phyloP scores from a whole-genome alignment of 2,797 vertebrate species.

The Borostomias antarcticus region DNA sequence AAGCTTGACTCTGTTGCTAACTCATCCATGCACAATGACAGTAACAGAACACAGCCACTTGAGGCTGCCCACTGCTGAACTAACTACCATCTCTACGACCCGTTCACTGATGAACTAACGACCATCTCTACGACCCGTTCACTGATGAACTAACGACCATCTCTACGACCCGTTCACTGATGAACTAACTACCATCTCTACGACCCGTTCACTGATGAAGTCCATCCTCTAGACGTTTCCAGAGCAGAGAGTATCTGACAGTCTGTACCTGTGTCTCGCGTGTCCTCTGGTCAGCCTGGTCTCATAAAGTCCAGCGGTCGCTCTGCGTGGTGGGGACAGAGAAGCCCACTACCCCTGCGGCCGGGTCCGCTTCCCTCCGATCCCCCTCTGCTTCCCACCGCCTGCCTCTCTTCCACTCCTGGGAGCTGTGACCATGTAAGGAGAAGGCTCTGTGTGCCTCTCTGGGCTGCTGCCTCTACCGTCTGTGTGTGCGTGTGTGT shows the following conservation, averaged over 20 bases:
- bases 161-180: no score
- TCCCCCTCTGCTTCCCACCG: slow-evolving; percentile 82
- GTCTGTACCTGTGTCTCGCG: slow-evolving; percentile 86
- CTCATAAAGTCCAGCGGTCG: slow-evolving; percentile 54
- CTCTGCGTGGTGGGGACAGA: slow-evolving; percentile 79
- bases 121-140: no score
- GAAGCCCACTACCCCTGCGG: slow-evolving; percentile 83
- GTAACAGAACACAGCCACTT: background rate
- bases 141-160: no score
- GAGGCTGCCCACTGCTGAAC: background rate
- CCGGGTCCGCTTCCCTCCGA: slow-evolving; percentile 81
- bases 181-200: slow-evolving; percentile 30
- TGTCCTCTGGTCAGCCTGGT: slow-evolving; percentile 62
- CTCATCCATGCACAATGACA: background rate
- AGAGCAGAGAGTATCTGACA: slow-evolving; percentile 8
- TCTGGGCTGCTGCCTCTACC: slow-evolving; percentile 71
- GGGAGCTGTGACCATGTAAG: slow-evolving; percentile 99
- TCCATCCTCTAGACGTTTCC: slow-evolving; percentile 5
- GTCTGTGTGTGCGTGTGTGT: slow-evolving; percentile 10
- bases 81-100: no score
- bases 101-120: no score
- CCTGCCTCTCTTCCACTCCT: slow-evolving; percentile 94
- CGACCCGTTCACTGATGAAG: background rate
- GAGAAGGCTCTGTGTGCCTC: slow-evolving; percentile 95
- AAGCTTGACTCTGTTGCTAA: background rate